Evolutionary conservation across 1,140 invertebrate species (phyloP).

Genomic region (Homalodisca vitripennis): DNA sequence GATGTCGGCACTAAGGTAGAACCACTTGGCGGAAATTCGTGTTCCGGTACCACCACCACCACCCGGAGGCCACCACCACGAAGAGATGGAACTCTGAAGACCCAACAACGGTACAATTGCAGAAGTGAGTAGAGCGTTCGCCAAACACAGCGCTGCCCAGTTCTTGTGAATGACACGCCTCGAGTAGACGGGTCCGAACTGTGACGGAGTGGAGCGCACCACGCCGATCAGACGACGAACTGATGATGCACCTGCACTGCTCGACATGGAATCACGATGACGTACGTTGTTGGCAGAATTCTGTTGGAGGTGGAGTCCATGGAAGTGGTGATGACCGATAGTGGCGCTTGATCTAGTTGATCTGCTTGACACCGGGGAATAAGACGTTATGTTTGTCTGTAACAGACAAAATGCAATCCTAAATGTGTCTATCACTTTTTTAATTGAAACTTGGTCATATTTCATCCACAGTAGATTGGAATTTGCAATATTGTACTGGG

Average conservation of each 20-base stretch:
- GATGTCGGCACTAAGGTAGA: conserved; percentile 45
- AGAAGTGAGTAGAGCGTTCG: conserved; percentile 59
- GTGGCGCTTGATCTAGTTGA: conserved; percentile 50
- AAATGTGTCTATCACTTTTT: no score
- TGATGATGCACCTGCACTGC: conserved; percentile 65
- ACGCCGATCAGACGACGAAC: conserved; percentile 64
- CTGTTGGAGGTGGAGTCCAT: conserved; percentile 40
- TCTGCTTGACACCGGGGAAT: conserved; percentile 58
- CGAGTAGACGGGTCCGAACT: conserved; percentile 49
- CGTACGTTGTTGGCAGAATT: conserved; percentile 46
- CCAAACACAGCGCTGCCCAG: conserved; percentile 56
- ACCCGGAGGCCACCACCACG: conserved; percentile 44
- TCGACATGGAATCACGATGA: conserved; percentile 62
- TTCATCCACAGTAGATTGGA: no score
- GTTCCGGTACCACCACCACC: conserved; percentile 27
- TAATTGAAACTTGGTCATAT: no score
- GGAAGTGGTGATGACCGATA: conserved; percentile 47
- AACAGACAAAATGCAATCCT: not conserved
- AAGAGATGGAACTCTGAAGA: conserved; percentile 50
- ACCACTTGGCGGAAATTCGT: conserved; percentile 26
- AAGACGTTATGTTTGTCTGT: conserved; percentile 37
- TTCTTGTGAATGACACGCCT: conserved; percentile 50
- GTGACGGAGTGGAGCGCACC: conserved; percentile 46
- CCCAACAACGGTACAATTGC: conserved; percentile 62
- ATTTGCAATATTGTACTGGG: no score